phyloP scores from a whole-genome alignment of 2,113 vertebrate genomes.

The Phalacrocorax carbo region DNA sequence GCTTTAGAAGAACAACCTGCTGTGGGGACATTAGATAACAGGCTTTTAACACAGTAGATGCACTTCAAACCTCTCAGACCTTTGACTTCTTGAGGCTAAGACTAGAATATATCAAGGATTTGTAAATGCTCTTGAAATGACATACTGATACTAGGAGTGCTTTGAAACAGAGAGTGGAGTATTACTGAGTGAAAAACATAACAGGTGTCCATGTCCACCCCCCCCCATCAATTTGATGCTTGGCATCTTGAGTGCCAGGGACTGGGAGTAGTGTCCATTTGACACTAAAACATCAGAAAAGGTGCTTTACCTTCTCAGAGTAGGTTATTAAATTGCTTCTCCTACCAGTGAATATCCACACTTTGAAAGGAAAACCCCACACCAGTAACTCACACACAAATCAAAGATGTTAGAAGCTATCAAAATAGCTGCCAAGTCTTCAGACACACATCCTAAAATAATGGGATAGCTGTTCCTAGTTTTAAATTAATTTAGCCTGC shows the following conservation, averaged over 20 bases:
- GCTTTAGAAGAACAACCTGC: constrained; percentile 59
- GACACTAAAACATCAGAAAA: neutral
- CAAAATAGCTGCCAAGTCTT: neutral
- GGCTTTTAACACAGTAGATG: constrained; percentile 66
- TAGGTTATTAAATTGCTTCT: neutral
- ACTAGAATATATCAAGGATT: constrained; percentile 52
- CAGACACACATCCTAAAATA: constrained; percentile 15
- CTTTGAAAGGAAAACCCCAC: neutral
- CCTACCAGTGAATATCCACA: neutral
- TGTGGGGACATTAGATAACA: constrained; percentile 50
- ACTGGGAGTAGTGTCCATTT: neutral
- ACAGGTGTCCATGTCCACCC: neutral
- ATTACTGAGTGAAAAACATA: neutral
- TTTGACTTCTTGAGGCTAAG: constrained; percentile 59
- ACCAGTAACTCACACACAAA: neutral
- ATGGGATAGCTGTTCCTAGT: neutral
- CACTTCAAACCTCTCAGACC: constrained; percentile 59
- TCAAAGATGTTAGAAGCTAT: neutral
- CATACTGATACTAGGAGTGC: neutral
- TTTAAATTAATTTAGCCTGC: neutral
- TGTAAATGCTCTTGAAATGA: constrained; percentile 51
- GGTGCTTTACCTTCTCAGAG: neutral
- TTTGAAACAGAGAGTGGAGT: constrained; percentile 10
- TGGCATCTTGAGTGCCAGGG: neutral
- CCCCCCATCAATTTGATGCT: neutral